Evolutionary conservation across 2,888 invertebrate species (phyloP).

Genomic region (Gortyna flavago): DNA sequence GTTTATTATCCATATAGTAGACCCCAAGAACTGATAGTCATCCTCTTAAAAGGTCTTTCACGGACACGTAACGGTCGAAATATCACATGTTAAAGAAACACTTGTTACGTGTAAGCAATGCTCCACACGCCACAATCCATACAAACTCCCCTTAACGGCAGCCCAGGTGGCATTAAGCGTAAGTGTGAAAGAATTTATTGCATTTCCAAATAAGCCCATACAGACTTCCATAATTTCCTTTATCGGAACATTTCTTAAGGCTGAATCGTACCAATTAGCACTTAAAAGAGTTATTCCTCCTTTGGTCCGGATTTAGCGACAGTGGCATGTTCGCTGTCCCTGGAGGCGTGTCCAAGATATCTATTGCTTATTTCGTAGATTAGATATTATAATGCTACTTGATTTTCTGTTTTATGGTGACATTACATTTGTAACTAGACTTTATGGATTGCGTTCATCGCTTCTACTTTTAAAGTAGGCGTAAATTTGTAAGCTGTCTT

Average conservation of each 20-base stretch:
- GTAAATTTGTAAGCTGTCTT: neutral
- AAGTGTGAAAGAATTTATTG: constrained; percentile 54
- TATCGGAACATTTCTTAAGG: constrained; percentile 26
- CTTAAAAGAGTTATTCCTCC: constrained; percentile 40
- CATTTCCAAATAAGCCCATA: constrained; percentile 33
- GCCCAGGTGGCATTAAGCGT: neutral
- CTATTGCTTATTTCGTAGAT: constrained; percentile 47
- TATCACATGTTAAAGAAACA: neutral
- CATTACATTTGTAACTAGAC: constrained; percentile 25
- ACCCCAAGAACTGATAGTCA: neutral
- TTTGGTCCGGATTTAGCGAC: constrained; percentile 31
- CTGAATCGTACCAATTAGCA: constrained; percentile 50
- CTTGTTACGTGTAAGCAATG: neutral
- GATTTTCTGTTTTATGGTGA: constrained; percentile 28
- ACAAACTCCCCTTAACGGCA: constrained; percentile 14
- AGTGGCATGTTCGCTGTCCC: constrained; percentile 40
- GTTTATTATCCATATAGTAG: no score
- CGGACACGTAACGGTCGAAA: neutral
- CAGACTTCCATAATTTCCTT: constrained; percentile 41
- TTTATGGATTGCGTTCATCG: constrained; percentile 19
- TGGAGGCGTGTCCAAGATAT: constrained; percentile 28
- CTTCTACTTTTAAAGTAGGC: constrained; percentile 13
- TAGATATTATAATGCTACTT: constrained; percentile 29
- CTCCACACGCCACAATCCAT: neutral
- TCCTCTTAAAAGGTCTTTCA: neutral